Conservation (phyloP, 2,797 vertebrate genomes). For the Telmatherina bonti region DNA sequence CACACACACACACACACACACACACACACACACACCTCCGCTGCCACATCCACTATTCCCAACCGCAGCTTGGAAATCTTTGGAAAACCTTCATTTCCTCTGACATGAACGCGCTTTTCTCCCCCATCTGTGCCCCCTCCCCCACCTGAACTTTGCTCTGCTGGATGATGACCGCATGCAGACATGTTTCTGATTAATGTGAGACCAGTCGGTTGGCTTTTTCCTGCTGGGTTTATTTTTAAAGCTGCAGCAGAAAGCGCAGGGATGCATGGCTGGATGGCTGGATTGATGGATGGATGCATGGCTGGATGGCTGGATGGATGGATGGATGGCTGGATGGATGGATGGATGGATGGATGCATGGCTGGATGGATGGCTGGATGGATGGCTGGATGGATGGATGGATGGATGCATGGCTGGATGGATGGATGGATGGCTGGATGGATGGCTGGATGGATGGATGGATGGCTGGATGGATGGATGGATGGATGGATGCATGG, state of each 20-base stretch:
- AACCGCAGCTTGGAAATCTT: slow-evolving; percentile 31
- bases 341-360: too few relatives aligned
- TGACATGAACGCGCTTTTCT: slow-evolving; percentile 24
- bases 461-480: too few relatives aligned
- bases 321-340: too few relatives aligned
- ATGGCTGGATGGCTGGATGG: too few relatives aligned
- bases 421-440: too few relatives aligned
- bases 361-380: too few relatives aligned
- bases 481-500: too few relatives aligned
- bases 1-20: too few relatives aligned
- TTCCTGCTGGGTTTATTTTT: neutral
- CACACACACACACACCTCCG: slow-evolving; percentile 69
- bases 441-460: too few relatives aligned
- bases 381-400: too few relatives aligned
- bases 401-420: too few relatives aligned
- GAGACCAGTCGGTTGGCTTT: neutral
- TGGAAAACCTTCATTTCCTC: slow-evolving; percentile 40
- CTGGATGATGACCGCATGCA: slow-evolving; percentile 32
- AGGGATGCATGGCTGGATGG: slow-evolving; percentile 20
- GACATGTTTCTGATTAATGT: slow-evolving; percentile 3
- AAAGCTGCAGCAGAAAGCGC: neutral
- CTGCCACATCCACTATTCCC: slow-evolving; percentile 55
- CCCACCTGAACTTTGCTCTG: neutral
- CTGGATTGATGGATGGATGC: too few relatives aligned
- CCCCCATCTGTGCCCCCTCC: slow-evolving; percentile 7